Conservation (phyloP, 2,888 invertebrate genomes). For the Automeris io region DNA sequence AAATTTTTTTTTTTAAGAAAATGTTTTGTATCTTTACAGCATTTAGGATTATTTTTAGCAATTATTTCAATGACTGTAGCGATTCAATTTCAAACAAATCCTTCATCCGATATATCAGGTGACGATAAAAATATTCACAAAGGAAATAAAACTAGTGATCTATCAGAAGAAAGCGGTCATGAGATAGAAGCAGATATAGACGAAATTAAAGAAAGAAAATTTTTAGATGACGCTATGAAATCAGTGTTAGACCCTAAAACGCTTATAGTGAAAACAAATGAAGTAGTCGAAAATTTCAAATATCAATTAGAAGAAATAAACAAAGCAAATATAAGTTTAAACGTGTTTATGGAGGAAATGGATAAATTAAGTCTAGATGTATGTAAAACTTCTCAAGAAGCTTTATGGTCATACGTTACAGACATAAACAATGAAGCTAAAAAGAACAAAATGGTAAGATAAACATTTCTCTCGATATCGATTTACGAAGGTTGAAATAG, state of each 20-base stretch:
- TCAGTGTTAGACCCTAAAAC: constrained; percentile 52
- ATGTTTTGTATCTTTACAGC: constrained; percentile 36
- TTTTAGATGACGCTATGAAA: constrained; percentile 60
- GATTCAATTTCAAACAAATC: constrained; percentile 47
- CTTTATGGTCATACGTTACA: constrained; percentile 63
- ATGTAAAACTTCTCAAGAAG: constrained; percentile 62
- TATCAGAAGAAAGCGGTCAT: constrained; percentile 58
- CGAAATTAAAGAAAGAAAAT: constrained; percentile 54
- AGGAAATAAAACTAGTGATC: constrained; percentile 47
- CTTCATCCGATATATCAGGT: constrained; percentile 60
- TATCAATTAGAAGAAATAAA: constrained; percentile 47
- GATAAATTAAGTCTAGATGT: constrained; percentile 61
- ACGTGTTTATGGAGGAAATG: constrained; percentile 60
- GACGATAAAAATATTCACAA: constrained; percentile 48
- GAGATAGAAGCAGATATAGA: constrained; percentile 58
- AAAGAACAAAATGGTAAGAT: constrained; percentile 61
- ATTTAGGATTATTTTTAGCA: constrained; percentile 31
- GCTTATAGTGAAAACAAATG: constrained; percentile 36
- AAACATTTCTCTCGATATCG: constrained; percentile 1
- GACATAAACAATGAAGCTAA: constrained; percentile 57
- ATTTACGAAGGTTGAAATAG: constrained; percentile 7
- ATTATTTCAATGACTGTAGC: constrained; percentile 33
- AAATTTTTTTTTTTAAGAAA: no score
- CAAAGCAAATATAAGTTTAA: constrained; percentile 46
- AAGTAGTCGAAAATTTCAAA: constrained; percentile 47